A percentile compares a stretch with the other conserved stretches of the same genome.
Evolutionary conservation across 2,888 invertebrate genomes (phyloP).

Genomic region (Latrodectus elegans): DNA sequence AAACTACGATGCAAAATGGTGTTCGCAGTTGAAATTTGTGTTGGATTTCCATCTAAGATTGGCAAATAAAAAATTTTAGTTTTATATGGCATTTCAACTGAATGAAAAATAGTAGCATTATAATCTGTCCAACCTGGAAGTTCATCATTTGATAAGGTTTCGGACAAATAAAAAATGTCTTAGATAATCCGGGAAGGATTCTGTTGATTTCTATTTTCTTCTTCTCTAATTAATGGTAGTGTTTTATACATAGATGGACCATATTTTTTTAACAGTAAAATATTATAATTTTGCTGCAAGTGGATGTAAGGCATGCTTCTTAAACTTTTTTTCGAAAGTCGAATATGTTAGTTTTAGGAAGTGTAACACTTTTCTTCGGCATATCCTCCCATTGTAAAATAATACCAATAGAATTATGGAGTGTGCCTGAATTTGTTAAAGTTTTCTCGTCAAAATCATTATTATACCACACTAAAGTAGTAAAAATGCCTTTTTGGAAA

Average conservation of each 20-base stretch:
- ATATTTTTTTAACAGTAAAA: too few relatives aligned
- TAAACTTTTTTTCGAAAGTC: background rate
- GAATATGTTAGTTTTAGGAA: background rate
- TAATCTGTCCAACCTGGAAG: background rate
- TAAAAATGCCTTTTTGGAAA: background rate
- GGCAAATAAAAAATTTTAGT: slow-evolving; percentile 46
- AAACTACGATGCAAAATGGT: background rate
- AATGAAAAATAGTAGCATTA: background rate
- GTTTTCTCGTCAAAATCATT: slow-evolving; percentile 17
- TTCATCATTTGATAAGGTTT: too few relatives aligned
- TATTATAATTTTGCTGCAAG: background rate
- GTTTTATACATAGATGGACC: too few relatives aligned
- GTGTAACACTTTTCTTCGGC: background rate
- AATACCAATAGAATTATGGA: slow-evolving; percentile 3
- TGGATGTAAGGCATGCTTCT: background rate
- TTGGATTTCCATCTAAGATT: background rate
- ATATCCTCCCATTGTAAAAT: slow-evolving; percentile 1
- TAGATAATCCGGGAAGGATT: too few relatives aligned
- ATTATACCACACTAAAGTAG: slow-evolving; percentile 9
- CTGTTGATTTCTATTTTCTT: too few relatives aligned
- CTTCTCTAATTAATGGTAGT: too few relatives aligned
- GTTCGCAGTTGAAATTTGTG: slow-evolving; percentile 4
- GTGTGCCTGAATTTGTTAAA: background rate
- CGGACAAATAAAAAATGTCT: too few relatives aligned
- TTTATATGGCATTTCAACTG: background rate